A percentile compares a stretch with the other conserved stretches of the same genome.
Conservation (phyloP, 2,113 vertebrate genomes). For the Chrysemys picta region DNA sequence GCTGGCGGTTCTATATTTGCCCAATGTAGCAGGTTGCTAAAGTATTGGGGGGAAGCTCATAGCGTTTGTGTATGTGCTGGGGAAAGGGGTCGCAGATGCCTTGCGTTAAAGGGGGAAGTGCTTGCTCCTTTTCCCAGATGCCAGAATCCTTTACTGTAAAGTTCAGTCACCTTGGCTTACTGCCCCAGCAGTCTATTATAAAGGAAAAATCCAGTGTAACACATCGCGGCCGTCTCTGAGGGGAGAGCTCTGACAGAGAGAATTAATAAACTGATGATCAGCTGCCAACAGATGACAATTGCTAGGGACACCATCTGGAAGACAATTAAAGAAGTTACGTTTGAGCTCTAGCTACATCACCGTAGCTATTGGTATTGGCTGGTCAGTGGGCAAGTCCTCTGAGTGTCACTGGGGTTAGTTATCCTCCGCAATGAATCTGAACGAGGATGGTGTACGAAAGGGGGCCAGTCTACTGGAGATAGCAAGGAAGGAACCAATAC, state of each 20-base stretch:
- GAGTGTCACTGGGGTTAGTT: neutral
- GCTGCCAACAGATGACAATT: slow-evolving; percentile 41
- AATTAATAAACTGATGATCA: slow-evolving; percentile 17
- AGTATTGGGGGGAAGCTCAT: fast-evolving
- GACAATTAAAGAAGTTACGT: slow-evolving; percentile 40
- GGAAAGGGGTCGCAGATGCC: neutral
- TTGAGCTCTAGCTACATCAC: slow-evolving; percentile 23
- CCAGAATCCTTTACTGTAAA: neutral
- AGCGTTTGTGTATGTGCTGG: neutral
- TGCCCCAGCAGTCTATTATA: neutral
- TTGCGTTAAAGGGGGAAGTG: neutral
- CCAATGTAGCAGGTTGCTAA: neutral
- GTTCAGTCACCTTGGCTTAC: neutral
- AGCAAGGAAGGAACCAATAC: neutral
- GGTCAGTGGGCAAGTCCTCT: neutral
- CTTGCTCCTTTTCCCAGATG: neutral
- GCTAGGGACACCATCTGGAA: slow-evolving; percentile 52
- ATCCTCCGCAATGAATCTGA: neutral
- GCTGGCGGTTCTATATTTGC: fast-evolving
- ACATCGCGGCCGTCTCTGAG: neutral
- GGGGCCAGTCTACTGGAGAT: neutral
- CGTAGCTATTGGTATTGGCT: neutral
- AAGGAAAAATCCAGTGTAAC: neutral
- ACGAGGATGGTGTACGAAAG: neutral
- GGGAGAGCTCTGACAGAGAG: slow-evolving; percentile 10